Evolutionary conservation across 2,888 invertebrate species (phyloP).

Genomic region (Rhyacophila evoluta): DNA sequence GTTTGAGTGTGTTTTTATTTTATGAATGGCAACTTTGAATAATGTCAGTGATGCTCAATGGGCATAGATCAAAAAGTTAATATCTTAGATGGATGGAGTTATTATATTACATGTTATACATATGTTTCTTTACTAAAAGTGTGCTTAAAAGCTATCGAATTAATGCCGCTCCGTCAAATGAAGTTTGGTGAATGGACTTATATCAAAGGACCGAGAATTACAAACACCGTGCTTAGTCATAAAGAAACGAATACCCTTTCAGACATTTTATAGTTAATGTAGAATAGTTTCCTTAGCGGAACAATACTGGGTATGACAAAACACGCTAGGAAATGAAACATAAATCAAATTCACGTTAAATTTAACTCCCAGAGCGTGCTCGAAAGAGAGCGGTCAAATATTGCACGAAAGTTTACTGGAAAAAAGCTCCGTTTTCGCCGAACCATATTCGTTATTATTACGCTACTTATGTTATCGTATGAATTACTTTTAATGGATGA

Average conservation of each 20-base stretch:
- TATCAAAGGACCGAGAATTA: conserved; percentile 1
- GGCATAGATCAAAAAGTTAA: no score
- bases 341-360: conserved; percentile 24
- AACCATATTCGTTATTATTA: not conserved
- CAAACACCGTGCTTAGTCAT: conserved; percentile 12
- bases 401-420: not conserved
- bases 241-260: conserved; percentile 24
- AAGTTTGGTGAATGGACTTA: not conserved
- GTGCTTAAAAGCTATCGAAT: not conserved
- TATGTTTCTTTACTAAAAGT: no score
- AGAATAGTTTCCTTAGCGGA: conserved; percentile 19
- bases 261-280: conserved; percentile 22
- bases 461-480: not conserved
- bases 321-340: conserved; percentile 24
- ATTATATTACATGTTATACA: no score
- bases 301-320: conserved; percentile 19
- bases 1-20: no score
- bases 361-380: conserved; percentile 24
- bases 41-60: no score
- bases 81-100: no score
- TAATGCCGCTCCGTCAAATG: not conserved
- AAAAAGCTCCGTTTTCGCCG: not conserved
- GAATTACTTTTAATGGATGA: not conserved
- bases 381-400: conserved; percentile 13
- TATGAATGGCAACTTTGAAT: no score